Percentiles rank a stretch among this genome's conserved stretches.
These are phyloP conservation scores for Rhinophrynus dorsalis DNA, from an alignment of 2,797 vertebrate species.

Conservation along the genomic window DNA sequence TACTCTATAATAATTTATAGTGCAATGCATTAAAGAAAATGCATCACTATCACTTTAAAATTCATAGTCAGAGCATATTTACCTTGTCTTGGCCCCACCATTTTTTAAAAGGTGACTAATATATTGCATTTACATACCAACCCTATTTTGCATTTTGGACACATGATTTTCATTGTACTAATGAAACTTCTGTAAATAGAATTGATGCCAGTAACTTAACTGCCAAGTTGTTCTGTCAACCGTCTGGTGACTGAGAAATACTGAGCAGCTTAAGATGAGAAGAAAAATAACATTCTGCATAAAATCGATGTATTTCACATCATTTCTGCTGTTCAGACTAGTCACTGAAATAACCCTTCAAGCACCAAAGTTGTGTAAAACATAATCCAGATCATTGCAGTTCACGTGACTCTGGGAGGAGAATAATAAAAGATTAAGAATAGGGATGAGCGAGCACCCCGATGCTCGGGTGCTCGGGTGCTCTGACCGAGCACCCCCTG, in stretches of 20 bases:
- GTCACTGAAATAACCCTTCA: background rate
- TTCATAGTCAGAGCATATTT: background rate
- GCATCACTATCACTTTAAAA: too few relatives aligned
- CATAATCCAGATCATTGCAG: too few relatives aligned
- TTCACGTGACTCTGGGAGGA: too few relatives aligned
- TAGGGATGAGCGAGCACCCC: too few relatives aligned
- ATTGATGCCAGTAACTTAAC: conserved; percentile 8
- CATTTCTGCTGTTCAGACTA: background rate
- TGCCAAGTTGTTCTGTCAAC: conserved; percentile 43
- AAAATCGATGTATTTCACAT: conserved; percentile 13
- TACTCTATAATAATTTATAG: too few relatives aligned
- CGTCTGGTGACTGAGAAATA: conserved; percentile 38
- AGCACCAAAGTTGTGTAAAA: too few relatives aligned
- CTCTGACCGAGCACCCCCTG: too few relatives aligned
- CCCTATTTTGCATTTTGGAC: conserved; percentile 35
- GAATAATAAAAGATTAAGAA: too few relatives aligned
- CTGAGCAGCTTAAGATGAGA: background rate
- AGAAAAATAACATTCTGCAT: conserved; percentile 15
- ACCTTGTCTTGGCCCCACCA: background rate
- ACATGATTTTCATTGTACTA: conserved; percentile 42
- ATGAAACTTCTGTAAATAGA: conserved; percentile 34
- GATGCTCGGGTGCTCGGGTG: too few relatives aligned
- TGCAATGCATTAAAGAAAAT: too few relatives aligned
- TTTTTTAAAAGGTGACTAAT: conserved; percentile 12
- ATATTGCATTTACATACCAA: conserved; percentile 3